These are phyloP conservation scores for Epizoanthus illoricatus DNA, from an alignment of 92 coral and sea anemone genomes.

Conservation along the genomic window DNA sequence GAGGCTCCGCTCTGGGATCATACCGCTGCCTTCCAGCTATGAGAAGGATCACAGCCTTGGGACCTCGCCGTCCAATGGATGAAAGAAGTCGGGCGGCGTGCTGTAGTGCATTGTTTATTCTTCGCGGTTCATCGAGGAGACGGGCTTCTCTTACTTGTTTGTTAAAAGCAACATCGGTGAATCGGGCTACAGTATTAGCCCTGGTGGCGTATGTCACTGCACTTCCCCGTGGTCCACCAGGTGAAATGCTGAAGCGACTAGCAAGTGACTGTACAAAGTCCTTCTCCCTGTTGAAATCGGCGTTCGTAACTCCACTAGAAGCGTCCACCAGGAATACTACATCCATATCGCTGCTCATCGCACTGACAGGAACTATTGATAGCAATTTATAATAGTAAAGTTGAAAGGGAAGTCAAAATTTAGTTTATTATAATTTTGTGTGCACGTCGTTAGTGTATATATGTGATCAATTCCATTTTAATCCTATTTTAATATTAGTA, in stretches of 20 bases:
- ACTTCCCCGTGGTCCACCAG: constrained; percentile 42
- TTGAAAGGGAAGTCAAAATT: too few relatives aligned
- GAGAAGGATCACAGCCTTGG: constrained; percentile 43
- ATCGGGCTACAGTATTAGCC: constrained; percentile 18
- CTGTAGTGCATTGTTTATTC: constrained; percentile 37
- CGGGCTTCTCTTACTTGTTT: constrained; percentile 27
- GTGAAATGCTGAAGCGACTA: constrained; percentile 34
- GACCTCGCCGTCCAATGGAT: constrained; percentile 23
- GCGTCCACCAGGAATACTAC: constrained; percentile 49
- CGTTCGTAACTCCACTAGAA: constrained; percentile 39
- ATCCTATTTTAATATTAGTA: too few relatives aligned
- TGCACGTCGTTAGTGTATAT: too few relatives aligned
- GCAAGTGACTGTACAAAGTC: constrained; percentile 44
- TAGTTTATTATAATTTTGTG: too few relatives aligned
- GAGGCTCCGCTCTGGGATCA: constrained; percentile 31
- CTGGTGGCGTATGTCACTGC: constrained; percentile 46
- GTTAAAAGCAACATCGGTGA: constrained; percentile 35
- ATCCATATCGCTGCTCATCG: constrained; percentile 23
- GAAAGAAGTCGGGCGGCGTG: constrained; percentile 26
- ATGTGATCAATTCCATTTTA: too few relatives aligned
- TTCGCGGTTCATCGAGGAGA: constrained; percentile 39
- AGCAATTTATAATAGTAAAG: too few relatives aligned
- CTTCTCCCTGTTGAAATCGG: constrained; percentile 41
- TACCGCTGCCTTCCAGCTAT: constrained; percentile 41
- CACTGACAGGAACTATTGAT: background rate